Conservation (phyloP, 2,888 invertebrate genomes). For the Temnothorax ravouxi region DNA sequence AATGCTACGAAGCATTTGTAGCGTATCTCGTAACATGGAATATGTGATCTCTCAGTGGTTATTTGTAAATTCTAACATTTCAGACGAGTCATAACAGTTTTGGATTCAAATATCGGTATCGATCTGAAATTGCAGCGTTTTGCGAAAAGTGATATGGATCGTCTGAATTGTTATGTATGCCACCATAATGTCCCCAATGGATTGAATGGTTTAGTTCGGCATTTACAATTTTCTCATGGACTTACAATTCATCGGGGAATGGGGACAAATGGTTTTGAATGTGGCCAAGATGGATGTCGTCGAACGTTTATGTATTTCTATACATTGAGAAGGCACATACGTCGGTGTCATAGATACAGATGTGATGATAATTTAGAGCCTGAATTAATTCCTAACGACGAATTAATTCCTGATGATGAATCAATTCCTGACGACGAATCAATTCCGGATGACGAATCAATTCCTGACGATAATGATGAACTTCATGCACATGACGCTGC, state of each 20-base stretch:
- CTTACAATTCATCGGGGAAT: slow-evolving; percentile 1
- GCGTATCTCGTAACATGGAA: background rate
- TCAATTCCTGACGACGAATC: background rate
- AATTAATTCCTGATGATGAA: background rate
- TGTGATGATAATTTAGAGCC: background rate
- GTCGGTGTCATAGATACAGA: background rate
- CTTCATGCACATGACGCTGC: background rate
- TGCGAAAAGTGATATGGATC: background rate
- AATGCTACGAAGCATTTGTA: too few species aligned
- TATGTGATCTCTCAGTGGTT: background rate
- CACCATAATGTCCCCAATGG: background rate
- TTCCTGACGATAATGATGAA: background rate
- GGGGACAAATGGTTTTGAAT: background rate
- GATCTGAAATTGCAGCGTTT: background rate
- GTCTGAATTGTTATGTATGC: background rate
- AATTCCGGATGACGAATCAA: background rate
- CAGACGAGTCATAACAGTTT: background rate
- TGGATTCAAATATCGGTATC: background rate
- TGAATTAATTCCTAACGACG: background rate
- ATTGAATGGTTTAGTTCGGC: background rate
- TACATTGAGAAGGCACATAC: background rate
- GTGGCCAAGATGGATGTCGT: background rate
- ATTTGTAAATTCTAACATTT: background rate
- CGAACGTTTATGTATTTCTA: background rate
- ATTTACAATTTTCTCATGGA: background rate